Conservation (phyloP, 1,140 invertebrate species). For the Trachymyrmex cornetzi region DNA sequence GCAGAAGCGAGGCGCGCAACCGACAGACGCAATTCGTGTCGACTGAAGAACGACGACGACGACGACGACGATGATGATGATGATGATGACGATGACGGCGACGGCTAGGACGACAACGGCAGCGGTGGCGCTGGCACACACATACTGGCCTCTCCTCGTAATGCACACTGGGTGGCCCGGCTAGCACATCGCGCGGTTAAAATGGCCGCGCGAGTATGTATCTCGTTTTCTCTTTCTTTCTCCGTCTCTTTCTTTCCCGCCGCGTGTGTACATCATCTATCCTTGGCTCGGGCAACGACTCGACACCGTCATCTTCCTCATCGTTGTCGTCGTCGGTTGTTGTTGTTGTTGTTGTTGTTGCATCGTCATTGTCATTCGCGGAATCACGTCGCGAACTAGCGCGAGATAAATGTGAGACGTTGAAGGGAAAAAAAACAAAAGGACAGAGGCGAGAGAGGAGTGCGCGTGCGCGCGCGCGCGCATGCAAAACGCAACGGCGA, state of each 20-base stretch:
- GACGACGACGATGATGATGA: conserved; percentile 10
- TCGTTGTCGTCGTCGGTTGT: not conserved
- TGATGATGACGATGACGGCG: not conserved
- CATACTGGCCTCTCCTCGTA: conserved; percentile 57
- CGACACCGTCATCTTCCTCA: not conserved
- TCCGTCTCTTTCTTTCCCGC: not conserved
- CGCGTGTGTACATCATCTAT: conserved; percentile 21
- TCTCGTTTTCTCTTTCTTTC: conserved; percentile 62
- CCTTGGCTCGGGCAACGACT: conserved; percentile 25
- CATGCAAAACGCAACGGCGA: not conserved
- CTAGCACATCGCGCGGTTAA: conserved; percentile 74
- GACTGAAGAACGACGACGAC: conserved; percentile 47
- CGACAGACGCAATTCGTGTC: conserved; percentile 72
- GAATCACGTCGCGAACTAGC: conserved; percentile 21
- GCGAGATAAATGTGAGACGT: not conserved
- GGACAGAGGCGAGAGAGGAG: not conserved
- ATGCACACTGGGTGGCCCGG: conserved; percentile 76
- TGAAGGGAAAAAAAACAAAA: not conserved
- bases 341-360: not conserved
- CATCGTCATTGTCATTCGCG: conserved; percentile 20
- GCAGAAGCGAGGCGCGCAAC: conserved; percentile 73
- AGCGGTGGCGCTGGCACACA: conserved; percentile 21
- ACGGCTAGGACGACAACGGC: conserved; percentile 38
- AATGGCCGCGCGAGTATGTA: conserved; percentile 72
- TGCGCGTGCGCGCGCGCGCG: not conserved